Evolutionary conservation across 2,888 invertebrate species (phyloP).

Genomic region (Pristionchus entomophagus): DNA sequence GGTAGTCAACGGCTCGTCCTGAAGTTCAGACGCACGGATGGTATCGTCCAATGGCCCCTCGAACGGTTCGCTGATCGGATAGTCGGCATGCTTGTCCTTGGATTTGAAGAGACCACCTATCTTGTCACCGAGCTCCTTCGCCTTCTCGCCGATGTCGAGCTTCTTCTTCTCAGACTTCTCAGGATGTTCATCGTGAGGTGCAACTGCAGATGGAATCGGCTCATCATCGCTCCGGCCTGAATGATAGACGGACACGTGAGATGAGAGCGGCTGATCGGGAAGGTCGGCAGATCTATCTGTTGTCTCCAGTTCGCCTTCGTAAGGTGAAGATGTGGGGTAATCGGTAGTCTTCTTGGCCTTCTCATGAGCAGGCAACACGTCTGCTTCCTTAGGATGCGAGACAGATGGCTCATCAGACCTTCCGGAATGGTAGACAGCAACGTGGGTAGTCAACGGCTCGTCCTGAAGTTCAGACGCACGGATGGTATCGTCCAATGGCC

Average conservation of each 20-base stretch:
- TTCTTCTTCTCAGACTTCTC: background rate
- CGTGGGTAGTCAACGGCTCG: too few species aligned
- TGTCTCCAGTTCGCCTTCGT: background rate
- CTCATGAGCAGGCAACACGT: background rate
- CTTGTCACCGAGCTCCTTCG: conserved; percentile 30
- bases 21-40: background rate
- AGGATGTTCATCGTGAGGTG: background rate
- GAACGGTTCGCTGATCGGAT: conserved; percentile 21
- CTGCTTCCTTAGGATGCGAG: too few species aligned
- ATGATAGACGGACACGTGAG: background rate
- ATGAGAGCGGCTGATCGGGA: background rate
- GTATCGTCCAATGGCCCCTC: background rate
- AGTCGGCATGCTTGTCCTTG: conserved; percentile 9
- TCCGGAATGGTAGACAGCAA: too few species aligned
- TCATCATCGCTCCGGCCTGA: too few species aligned
- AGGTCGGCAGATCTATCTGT: background rate
- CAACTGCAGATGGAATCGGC: too few species aligned
- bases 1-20: background rate
- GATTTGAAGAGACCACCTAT: conserved; percentile 38
- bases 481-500: too few species aligned
- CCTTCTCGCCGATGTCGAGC: conserved; percentile 38
- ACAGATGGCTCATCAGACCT: too few species aligned
- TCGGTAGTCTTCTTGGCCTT: background rate
- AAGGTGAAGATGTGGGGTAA: background rate
- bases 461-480: too few species aligned